Percentiles rank a stretch among this genome's conserved stretches.
Conservation (phyloP, 2,113 vertebrate genomes). For the Clarias macrocephalus region DNA sequence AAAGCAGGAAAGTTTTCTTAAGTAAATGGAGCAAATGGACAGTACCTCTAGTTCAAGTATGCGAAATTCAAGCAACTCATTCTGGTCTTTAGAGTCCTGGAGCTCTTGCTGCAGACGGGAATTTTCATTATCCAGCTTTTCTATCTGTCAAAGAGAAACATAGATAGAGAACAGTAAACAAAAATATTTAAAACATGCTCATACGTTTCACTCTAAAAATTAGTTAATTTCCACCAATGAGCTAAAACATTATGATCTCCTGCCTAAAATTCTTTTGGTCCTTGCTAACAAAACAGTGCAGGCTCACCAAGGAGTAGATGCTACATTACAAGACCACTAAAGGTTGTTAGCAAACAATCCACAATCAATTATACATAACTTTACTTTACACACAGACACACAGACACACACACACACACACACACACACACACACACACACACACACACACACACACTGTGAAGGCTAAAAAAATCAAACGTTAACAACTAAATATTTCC, state of each 20-base stretch:
- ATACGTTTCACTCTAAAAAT: not conserved
- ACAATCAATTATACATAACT: no score
- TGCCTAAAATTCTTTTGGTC: not conserved
- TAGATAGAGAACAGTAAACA: not conserved
- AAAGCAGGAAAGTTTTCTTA: not conserved
- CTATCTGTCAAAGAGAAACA: slow-evolving; percentile 75
- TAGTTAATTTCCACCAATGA: not conserved
- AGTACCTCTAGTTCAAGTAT: slow-evolving; percentile 93
- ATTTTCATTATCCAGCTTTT: slow-evolving; percentile 85
- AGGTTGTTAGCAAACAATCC: not conserved
- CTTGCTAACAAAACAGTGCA: not conserved
- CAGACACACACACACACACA: no score
- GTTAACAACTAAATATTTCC: no score
- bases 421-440: no score
- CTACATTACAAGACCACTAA: not conserved
- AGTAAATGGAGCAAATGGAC: not conserved
- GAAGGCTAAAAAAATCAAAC: no score
- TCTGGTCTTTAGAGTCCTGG: slow-evolving; percentile 96
- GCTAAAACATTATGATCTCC: not conserved
- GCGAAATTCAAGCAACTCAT: slow-evolving; percentile 95
- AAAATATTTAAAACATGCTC: not conserved
- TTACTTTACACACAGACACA: no score
- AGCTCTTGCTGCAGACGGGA: slow-evolving; percentile 87
- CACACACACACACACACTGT: no score
- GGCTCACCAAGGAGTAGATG: not conserved